Conservation (phyloP, 2,113 vertebrate genomes). For the Labrus mixtus region DNA sequence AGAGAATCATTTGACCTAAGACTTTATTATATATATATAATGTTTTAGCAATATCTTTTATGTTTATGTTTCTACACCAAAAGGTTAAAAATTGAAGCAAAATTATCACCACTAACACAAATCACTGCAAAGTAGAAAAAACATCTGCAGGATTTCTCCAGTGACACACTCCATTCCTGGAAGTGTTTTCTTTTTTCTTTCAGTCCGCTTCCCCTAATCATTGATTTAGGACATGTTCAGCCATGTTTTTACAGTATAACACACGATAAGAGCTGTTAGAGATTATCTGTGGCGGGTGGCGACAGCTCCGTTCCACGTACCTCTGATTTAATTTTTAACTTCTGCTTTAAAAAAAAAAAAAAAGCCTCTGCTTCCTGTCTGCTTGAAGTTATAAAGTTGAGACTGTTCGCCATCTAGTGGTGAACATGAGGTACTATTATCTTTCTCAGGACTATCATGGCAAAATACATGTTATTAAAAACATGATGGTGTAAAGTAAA, state of each 20-base stretch:
- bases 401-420: slow-evolving; percentile 54
- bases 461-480: background rate
- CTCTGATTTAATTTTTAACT: slow-evolving; percentile 54
- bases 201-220: background rate
- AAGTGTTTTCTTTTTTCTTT: slow-evolving; percentile 10
- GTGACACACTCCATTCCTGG: background rate
- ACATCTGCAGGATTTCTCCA: background rate
- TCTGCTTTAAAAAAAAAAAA: slow-evolving; percentile 1
- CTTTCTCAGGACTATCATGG: no score
- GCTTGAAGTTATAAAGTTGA: background rate
- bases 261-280: slow-evolving; percentile 45
- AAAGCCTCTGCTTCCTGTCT: background rate
- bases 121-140: no score
- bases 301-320: slow-evolving; percentile 42
- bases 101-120: no score
- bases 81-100: no score
- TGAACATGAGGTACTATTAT: background rate
- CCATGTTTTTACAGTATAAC: slow-evolving; percentile 11
- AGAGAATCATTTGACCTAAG: no score
- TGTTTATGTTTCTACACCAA: no score
- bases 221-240: background rate
- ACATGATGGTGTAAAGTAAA: no score
- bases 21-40: no score
- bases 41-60: no score
- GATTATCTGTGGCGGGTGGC: slow-evolving; percentile 57